Conservation (phyloP, 1,140 invertebrate genomes). For the Zaprionus inermis region DNA sequence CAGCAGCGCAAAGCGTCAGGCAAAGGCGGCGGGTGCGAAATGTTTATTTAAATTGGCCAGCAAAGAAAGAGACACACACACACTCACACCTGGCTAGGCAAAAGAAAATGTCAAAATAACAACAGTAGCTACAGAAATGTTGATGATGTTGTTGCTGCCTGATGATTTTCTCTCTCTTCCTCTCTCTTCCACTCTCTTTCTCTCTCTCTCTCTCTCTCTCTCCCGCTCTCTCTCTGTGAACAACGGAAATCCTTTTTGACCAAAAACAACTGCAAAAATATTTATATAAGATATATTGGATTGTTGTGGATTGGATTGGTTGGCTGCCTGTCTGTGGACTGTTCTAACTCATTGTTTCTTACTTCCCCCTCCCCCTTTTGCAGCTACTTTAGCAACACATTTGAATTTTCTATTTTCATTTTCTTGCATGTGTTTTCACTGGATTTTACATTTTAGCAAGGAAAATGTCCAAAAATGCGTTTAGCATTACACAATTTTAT, state of each 20-base stretch:
- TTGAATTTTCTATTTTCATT: conserved; percentile 46
- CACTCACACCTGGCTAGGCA: conserved; percentile 19
- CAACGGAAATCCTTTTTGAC: conserved; percentile 75
- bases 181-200: no score
- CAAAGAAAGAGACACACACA: conserved; percentile 52
- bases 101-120: conserved; percentile 72
- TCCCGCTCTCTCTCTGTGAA: conserved; percentile 17
- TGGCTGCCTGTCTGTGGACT: not conserved
- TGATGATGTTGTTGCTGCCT: conserved; percentile 17
- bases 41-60: conserved; percentile 80
- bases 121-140: conserved; percentile 52
- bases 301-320: conserved; percentile 41
- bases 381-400: conserved; percentile 11
- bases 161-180: no score
- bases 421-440: conserved; percentile 28
- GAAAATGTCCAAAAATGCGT: not conserved
- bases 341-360: not conserved
- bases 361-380: not conserved
- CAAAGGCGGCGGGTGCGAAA: conserved; percentile 70
- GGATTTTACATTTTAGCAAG: conserved; percentile 48
- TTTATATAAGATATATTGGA: conserved; percentile 82
- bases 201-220: not conserved
- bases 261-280: conserved; percentile 79
- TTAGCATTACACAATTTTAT: conserved; percentile 1
- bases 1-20: conserved; percentile 45